Evolutionary conservation across 1,140 invertebrate species (phyloP).

Genomic region (Globodera rostochiensis): DNA sequence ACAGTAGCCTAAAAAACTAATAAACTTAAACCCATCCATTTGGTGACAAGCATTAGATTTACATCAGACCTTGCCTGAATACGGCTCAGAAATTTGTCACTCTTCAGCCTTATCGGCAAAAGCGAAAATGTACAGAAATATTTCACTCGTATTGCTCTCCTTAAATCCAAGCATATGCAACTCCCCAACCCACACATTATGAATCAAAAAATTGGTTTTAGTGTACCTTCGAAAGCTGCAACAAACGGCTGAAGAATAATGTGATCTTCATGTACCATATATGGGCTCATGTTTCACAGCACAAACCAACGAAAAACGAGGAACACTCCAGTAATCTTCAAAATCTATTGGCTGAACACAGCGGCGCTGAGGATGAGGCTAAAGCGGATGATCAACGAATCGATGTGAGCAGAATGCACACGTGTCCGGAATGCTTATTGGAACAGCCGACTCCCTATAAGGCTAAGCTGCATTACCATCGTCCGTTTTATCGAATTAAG

Average conservation of each 20-base stretch:
- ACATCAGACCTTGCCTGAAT: no score
- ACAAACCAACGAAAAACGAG: background rate
- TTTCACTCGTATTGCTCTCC: no score
- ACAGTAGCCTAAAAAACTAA: no score
- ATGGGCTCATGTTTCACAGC: background rate
- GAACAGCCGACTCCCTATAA: background rate
- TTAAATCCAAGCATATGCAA: no score
- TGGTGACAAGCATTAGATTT: no score
- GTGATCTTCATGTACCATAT: background rate
- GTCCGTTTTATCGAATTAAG: background rate
- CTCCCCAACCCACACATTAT: no score
- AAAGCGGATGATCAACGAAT: background rate
- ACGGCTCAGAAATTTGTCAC: no score
- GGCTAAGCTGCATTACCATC: constrained; percentile 5
- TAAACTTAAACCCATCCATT: no score
- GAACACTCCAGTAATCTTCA: background rate
- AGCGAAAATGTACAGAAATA: no score
- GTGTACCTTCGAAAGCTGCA: constrained; percentile 7
- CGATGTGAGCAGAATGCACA: constrained; percentile 5
- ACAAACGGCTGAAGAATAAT: constrained; percentile 1
- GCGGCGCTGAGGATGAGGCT: background rate
- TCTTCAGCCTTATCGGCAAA: no score
- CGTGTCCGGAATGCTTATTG: background rate
- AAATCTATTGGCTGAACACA: background rate
- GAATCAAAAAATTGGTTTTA: constrained; percentile 71